Evolutionary conservation across 2,113 vertebrate genomes (phyloP), one percentile per base, ranked within the genome.

Genomic region (Mohoua ochrocephala): DNA sequence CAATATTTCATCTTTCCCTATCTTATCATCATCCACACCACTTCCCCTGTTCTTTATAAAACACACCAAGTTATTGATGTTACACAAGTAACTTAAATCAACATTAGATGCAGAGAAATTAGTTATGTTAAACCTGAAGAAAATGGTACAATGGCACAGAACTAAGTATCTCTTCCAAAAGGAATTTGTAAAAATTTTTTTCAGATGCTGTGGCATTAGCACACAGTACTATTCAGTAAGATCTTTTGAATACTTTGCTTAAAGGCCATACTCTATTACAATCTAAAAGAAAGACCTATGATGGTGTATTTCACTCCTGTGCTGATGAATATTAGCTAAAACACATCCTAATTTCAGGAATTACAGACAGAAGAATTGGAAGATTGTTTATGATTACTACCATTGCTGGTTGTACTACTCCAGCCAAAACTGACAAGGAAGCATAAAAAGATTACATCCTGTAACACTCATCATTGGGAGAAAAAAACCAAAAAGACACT

Each of bases 201-300:
- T 86, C 50, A 67, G 44, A 75, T 70, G 74, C 42, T 82, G 69
- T 79, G 56, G 86, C 41, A 77, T 35, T 64, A 87, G 54, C 75
- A 94, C 73, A 87, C 42, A 23, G 67, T 84, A 91, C 52, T 76
- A 54, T 75, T 50, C 84, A 82, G 49, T 64, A 89, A 92, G 53
- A 91, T 88, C 73, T 96, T 93, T 44, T 37, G 50, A 88, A 90
- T 87, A 75, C 39, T 70, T 86, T 93, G 60, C 28, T 89, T 69
- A 60, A 95, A 91, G 53, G 85, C 33, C 87, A 78, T 53, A 74
- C 39, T 52, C 23, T 41, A 84, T 13, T 47, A 85, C 31, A 78
- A 37, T 54, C 18, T 49, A 23, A 68, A 37, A 47, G 63, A 33
- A 82, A 75, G 3, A 90, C 18, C 33, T 57, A 39, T 42, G n/a